Conservation (phyloP, 2,797 vertebrate genomes). For the Nannoperca obscura region DNA sequence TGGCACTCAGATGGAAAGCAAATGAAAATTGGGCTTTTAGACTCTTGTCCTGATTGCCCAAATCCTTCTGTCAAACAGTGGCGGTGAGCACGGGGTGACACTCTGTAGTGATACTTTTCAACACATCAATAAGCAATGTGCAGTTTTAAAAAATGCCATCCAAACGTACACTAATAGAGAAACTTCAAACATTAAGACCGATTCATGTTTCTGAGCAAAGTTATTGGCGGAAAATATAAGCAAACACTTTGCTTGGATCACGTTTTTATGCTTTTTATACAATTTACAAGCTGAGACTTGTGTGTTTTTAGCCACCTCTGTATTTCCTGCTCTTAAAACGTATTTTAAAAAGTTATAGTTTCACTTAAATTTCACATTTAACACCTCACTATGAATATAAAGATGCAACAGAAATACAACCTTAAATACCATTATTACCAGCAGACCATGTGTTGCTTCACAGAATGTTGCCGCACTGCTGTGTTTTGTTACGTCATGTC, state of each 20-base stretch:
- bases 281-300: constrained; percentile 5
- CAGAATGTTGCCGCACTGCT: constrained; percentile 9
- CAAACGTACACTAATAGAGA: constrained; percentile 48
- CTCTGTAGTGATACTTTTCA: constrained; percentile 53
- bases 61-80: constrained; percentile 52
- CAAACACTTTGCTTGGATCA: constrained; percentile 15
- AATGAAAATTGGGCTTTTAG: constrained; percentile 87
- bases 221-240: constrained; percentile 44
- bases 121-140: constrained; percentile 66
- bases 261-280: constrained; percentile 20
- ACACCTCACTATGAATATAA: not conserved
- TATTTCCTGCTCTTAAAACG: not conserved
- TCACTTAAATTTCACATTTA: constrained; percentile 24
- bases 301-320: not conserved
- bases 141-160: constrained; percentile 38
- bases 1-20: constrained; percentile 81
- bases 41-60: constrained; percentile 65
- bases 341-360: not conserved
- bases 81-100: constrained; percentile 42
- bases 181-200: constrained; percentile 29
- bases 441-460: constrained; percentile 52
- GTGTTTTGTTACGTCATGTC: constrained; percentile 33
- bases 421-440: constrained; percentile 29
- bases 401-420: not conserved
- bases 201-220: constrained; percentile 32